A percentile compares a stretch with the other conserved stretches of the same genome.
These are phyloP conservation scores for Pseudomugil tenellus DNA, from an alignment of 2,797 vertebrate species.

Conservation along the genomic window DNA sequence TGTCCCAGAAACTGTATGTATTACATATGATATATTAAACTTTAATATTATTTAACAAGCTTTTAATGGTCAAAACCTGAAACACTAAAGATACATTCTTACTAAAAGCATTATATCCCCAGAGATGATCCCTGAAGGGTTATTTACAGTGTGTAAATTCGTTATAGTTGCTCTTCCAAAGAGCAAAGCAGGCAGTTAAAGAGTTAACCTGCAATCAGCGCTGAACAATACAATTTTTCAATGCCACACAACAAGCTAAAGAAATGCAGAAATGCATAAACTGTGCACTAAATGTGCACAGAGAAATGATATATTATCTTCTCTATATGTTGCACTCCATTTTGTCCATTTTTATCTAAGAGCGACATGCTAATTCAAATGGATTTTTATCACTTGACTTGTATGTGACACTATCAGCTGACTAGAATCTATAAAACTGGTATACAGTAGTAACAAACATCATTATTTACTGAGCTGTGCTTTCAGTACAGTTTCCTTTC, in stretches of 20 bases:
- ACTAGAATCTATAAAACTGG: background rate
- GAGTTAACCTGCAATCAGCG: background rate
- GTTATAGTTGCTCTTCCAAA: background rate
- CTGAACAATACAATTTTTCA: background rate
- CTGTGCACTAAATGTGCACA: background rate
- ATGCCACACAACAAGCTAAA: background rate
- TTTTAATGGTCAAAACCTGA: no score
- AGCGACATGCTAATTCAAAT: background rate
- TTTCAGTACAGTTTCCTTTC: no score
- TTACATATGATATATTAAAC: no score
- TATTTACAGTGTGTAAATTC: background rate
- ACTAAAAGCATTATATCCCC: background rate
- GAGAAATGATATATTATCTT: background rate
- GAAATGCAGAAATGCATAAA: background rate
- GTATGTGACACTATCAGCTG: background rate
- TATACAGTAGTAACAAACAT: background rate
- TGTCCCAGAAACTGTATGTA: no score
- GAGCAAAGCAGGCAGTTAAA: background rate
- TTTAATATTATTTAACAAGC: background rate
- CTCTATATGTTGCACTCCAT: constrained; percentile 9
- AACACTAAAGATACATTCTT: background rate
- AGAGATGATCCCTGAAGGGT: background rate
- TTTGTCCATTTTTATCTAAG: background rate
- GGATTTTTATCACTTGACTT: background rate
- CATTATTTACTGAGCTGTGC: no score